phyloP scores from a whole-genome alignment of 2,113 vertebrate species.

The Neolamprologus sp. region DNA sequence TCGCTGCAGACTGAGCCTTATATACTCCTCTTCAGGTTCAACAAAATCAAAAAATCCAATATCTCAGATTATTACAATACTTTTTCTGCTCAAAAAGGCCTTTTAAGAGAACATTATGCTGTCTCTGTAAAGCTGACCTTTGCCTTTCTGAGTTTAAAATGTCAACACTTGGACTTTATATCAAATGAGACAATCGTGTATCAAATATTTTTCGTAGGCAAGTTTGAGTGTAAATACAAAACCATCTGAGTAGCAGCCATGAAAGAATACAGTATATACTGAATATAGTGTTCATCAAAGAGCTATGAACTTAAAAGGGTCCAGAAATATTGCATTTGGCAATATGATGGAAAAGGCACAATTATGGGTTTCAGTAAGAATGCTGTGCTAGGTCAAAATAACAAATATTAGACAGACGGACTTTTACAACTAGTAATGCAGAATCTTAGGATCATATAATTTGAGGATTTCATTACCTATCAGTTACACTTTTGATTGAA shows the following conservation, averaged over 20 bases:
- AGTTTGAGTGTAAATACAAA: neutral
- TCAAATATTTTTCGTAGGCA: neutral
- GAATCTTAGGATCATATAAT: neutral
- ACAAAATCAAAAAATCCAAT: neutral
- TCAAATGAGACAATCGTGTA: neutral
- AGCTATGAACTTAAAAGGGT: neutral
- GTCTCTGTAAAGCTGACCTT: neutral
- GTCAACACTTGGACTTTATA: neutral
- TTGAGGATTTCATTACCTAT: neutral
- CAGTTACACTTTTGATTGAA: neutral
- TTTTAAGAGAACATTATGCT: neutral
- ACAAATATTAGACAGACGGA: neutral
- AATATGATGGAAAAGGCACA: neutral
- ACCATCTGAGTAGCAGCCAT: neutral
- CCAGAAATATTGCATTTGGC: neutral
- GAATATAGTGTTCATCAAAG: neutral
- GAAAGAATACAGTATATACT: neutral
- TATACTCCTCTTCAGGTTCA: neutral
- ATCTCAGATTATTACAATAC: neutral
- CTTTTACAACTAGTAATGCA: neutral
- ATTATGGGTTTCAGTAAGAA: neutral
- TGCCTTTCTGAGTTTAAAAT: neutral
- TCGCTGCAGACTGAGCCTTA: neutral
- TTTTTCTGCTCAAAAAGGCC: neutral
- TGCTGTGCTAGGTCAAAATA: neutral